Evolutionary conservation across 2,113 vertebrate species (phyloP).

Genomic region (Lipotes vexillifer): DNA sequence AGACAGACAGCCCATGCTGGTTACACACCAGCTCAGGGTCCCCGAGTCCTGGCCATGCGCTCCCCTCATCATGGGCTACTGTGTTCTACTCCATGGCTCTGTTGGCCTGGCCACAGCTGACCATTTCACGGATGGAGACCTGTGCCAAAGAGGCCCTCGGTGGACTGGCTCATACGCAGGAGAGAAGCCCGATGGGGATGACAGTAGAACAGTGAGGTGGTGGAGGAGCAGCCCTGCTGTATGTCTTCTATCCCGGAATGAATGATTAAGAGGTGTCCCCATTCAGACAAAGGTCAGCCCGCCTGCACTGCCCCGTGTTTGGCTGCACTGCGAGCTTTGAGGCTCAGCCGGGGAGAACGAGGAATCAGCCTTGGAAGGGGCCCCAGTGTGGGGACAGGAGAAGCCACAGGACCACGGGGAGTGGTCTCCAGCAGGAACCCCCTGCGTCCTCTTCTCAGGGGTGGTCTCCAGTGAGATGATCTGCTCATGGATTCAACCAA

Average conservation of each 20-base stretch:
- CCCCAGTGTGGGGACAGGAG: neutral
- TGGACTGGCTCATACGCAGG: too few species aligned
- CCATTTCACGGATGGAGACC: neutral
- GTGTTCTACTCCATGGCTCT: accelerated
- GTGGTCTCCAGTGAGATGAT: neutral
- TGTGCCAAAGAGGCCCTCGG: neutral
- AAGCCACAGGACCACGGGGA: neutral
- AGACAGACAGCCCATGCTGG: neutral
- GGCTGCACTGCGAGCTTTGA: neutral
- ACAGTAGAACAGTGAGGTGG: too few species aligned
- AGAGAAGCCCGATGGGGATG: neutral
- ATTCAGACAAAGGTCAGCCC: too few species aligned
- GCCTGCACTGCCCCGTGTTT: accelerated
- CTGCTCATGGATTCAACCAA: neutral
- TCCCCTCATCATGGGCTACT: neutral
- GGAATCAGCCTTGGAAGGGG: neutral
- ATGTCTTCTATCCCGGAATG: neutral
- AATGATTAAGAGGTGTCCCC: neutral
- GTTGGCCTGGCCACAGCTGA: neutral
- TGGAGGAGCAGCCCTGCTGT: too few species aligned
- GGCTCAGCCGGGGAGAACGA: accelerated
- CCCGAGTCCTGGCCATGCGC: neutral
- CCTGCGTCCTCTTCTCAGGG: neutral
- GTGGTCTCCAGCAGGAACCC: too few species aligned
- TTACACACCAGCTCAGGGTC: neutral